These are phyloP conservation scores for Acinonyx jubatus DNA, from an alignment of 2,113 vertebrate species.

Conservation along the genomic window DNA sequence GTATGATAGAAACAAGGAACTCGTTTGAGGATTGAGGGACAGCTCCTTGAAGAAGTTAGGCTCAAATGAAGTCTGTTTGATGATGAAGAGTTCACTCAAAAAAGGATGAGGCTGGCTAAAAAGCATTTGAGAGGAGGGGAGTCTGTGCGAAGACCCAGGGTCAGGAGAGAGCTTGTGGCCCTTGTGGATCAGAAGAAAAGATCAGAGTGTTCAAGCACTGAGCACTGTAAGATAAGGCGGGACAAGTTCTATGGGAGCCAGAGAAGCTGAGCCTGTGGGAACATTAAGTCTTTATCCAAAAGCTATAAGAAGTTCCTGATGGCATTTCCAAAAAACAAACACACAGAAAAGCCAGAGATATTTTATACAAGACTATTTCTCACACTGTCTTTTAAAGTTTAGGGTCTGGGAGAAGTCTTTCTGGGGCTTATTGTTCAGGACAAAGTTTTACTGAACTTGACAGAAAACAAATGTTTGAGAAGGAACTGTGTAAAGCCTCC, in stretches of 20 bases:
- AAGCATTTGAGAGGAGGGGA: background rate
- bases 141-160: background rate
- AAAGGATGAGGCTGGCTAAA: background rate
- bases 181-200: background rate
- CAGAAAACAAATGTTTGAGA: background rate
- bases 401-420: background rate
- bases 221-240: background rate
- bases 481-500: background rate
- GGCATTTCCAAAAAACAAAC: background rate
- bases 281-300: background rate
- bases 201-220: background rate
- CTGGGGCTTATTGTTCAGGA: background rate
- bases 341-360: background rate
- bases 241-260: no score
- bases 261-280: background rate
- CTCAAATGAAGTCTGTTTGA: background rate
- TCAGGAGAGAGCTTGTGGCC: background rate
- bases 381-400: background rate
- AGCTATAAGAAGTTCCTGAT: background rate
- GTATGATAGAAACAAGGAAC: background rate
- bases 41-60: background rate
- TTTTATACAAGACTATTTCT: constrained; percentile 23
- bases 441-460: background rate
- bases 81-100: background rate
- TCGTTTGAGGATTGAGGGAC: background rate